Percentiles rank a stretch among this genome's conserved stretches.
Conservation (phyloP, 2,888 invertebrate species). For the Lepeophtheirus nordmannii region DNA sequence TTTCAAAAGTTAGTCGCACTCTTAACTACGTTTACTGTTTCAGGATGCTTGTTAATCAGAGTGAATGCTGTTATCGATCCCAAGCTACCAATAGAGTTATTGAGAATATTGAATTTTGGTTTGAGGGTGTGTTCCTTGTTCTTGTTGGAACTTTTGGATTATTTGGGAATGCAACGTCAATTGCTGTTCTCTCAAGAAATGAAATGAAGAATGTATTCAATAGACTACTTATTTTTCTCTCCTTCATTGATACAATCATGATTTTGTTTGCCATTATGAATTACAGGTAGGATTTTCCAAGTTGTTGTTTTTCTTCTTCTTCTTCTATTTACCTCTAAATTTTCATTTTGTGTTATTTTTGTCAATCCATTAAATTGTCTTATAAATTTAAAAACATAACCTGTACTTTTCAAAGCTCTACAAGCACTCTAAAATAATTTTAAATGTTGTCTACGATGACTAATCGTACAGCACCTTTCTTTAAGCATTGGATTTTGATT, state of each 20-base stretch:
- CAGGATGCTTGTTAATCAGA: background rate
- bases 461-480: too few relatives aligned
- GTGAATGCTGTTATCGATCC: background rate
- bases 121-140: constrained; percentile 12
- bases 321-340: too few relatives aligned
- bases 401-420: too few relatives aligned
- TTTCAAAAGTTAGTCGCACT: too few relatives aligned
- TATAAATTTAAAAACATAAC: too few relatives aligned
- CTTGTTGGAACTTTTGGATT: constrained; percentile 5
- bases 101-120: background rate
- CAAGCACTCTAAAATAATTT: too few relatives aligned
- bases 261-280: constrained; percentile 8
- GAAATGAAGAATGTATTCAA: constrained; percentile 16
- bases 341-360: too few relatives aligned
- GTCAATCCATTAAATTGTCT: too few relatives aligned
- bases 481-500: too few relatives aligned
- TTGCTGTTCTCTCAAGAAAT: constrained; percentile 1
- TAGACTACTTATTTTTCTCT: constrained; percentile 3
- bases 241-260: constrained; percentile 9
- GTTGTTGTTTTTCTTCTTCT: too few relatives aligned
- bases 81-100: background rate
- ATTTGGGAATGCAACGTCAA: constrained; percentile 13
- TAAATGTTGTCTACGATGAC: too few relatives aligned
- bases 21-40: too few relatives aligned
- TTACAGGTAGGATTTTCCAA: background rate